Base-by-base conservation (phyloP, 2,888 invertebrate genomes). In the Andrena dorsata region DNA sequence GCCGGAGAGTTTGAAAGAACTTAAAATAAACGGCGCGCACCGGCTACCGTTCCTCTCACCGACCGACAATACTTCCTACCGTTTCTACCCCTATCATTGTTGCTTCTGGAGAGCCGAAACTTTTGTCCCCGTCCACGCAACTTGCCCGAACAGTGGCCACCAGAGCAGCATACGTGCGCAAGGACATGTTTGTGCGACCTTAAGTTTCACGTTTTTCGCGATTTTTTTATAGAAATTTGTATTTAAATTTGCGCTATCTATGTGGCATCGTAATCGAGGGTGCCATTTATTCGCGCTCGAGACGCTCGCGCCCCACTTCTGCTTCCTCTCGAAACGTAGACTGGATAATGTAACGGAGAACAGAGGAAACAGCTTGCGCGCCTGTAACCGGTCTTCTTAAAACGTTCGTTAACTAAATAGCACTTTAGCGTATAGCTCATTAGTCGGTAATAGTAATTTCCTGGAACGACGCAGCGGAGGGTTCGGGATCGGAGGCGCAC, bases 11-110 rank as follows among this genome's bases (percentile, higher is more conserved):
- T 91, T 89, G 90, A 90, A 92, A 91, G 91, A 92, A 91, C 90
- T 91, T 92, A 91, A 92, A 92, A 91, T 92, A 92, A 91, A 92
- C 90, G 91, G 87, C 89, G 84, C 76, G 79, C 71, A 82, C 82
- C 78, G 47, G 82, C 82, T 72, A 76, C 64, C 86, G 82, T 82
- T 88, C 82, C 82, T 77, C 80, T 82, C 72, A 58, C 61, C 56
- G 58, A 10, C 66, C 66, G 86, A 89, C 88, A 86, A 88, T 88
- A 88, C 89, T 85, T 83, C 69, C 69, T 69, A 28, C 51, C 68
- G 49, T 53, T 58, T 13, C 16, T 47, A 23, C 49, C 30, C 35
- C 63, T 65, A 63, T 83, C 76, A 81, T 83, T 85, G 83, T 87
- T 87, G 82, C 79, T 81, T 64, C 72, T 82, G 70, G 73, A 70